Evolutionary conservation across 2,113 vertebrate species (phyloP).

Genomic region (Panthera uncia): DNA sequence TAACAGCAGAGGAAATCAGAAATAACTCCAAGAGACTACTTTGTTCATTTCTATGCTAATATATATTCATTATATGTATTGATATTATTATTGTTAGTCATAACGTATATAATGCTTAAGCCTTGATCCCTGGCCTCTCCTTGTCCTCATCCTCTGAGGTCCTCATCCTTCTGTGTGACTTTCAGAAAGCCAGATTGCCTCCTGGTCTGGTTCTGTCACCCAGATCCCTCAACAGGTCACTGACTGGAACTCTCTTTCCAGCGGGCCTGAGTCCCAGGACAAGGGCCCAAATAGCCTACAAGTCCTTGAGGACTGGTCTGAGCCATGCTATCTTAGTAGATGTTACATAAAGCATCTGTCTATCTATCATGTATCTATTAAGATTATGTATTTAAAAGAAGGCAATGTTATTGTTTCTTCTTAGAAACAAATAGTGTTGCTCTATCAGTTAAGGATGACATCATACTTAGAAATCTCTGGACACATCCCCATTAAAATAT

Average conservation of each 20-base stretch:
- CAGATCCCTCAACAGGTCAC: fast-evolving
- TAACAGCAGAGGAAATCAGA: background rate
- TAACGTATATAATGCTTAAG: fast-evolving
- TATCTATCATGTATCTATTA: background rate
- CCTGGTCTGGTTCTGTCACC: fast-evolving
- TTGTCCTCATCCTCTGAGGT: no score
- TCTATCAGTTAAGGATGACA: background rate
- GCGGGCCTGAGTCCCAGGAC: fast-evolving
- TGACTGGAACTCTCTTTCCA: background rate
- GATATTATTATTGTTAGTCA: background rate
- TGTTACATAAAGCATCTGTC: background rate
- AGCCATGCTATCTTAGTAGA: fast-evolving
- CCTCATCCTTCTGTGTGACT: no score
- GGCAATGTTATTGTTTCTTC: background rate
- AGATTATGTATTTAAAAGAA: background rate
- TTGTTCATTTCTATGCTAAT: background rate
- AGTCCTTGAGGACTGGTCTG: background rate
- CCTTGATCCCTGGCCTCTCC: background rate
- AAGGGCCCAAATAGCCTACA: background rate
- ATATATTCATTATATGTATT: background rate
- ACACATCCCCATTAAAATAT: background rate
- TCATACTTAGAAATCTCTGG: no score
- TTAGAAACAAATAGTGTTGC: background rate
- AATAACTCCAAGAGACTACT: background rate
- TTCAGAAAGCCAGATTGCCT: background rate